A percentile compares a stretch with the other conserved stretches of the same genome.
These are phyloP conservation scores for Phenganax subtilis DNA, from an alignment of 92 coral and sea anemone species.

Conservation along the genomic window DNA sequence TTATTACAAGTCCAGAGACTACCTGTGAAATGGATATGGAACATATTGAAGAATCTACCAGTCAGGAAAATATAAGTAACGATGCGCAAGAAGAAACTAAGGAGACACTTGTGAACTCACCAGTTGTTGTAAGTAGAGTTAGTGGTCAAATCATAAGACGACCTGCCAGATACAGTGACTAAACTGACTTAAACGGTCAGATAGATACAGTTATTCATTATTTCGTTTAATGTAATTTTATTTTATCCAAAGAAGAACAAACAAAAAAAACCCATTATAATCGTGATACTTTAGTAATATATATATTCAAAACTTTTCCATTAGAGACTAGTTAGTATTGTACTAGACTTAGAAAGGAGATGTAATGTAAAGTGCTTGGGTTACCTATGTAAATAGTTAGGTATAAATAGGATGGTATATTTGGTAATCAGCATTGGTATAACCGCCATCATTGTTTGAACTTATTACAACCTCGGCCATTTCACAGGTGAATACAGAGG, in stretches of 20 bases:
- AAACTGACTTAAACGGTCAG: neutral
- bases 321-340: neutral
- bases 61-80: constrained; percentile 2
- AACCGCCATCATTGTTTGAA: too few relatives aligned
- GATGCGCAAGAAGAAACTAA: constrained; percentile 10
- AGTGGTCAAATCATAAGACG: constrained; percentile 5
- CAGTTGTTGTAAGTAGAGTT: constrained; percentile 14
- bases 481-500: too few relatives aligned
- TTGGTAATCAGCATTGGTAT: neutral
- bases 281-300: neutral
- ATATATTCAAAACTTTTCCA: neutral
- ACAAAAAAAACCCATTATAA: neutral
- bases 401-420: neutral
- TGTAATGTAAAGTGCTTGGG: constrained; percentile 9
- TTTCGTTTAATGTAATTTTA: neutral
- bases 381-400: neutral
- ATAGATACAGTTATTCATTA: neutral
- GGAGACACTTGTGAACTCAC: constrained; percentile 11
- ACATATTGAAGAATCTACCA: constrained; percentile 2
- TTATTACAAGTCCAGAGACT: neutral
- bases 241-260: neutral
- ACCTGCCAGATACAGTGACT: constrained; percentile 11
- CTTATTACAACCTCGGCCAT: too few relatives aligned
- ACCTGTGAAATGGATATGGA: neutral
- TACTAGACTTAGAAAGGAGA: neutral